Conservation (phyloP, 2,888 invertebrate species). For the Schizotus pectinicornis region DNA sequence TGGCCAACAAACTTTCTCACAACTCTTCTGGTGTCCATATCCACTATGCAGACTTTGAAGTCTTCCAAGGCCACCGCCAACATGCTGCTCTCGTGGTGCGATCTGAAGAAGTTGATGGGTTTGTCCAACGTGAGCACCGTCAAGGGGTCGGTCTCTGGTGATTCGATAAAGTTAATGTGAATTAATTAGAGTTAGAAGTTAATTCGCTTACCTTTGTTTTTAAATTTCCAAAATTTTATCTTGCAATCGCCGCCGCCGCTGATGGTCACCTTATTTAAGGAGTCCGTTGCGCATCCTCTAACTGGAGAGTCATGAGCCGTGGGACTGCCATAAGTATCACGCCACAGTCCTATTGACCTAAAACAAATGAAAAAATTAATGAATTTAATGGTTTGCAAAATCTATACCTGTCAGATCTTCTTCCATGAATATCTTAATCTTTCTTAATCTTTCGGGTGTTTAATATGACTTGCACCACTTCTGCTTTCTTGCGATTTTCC, state of each 20-base stretch:
- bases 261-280: constrained; percentile 79
- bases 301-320: constrained; percentile 74
- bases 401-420: too few species aligned
- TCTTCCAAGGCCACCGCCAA: constrained; percentile 78
- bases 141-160: constrained; percentile 63
- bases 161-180: neutral
- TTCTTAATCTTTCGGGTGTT: constrained; percentile 80
- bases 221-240: constrained; percentile 91
- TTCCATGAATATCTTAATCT: too few species aligned
- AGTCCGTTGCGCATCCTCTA: constrained; percentile 82
- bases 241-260: constrained; percentile 79
- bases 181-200: neutral
- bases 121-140: constrained; percentile 67
- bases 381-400: too few species aligned
- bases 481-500: constrained; percentile 76
- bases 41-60: constrained; percentile 78
- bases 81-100: constrained; percentile 81
- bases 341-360: constrained; percentile 80
- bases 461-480: constrained; percentile 82
- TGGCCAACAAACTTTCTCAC: constrained; percentile 87
- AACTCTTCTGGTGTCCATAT: constrained; percentile 79
- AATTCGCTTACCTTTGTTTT: constrained; percentile 58
- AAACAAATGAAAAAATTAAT: too few species aligned
- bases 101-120: constrained; percentile 71
- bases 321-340: constrained; percentile 73